These are phyloP conservation scores for Pleuronectes platessa DNA, from an alignment of 2,113 vertebrate species.

Conservation along the genomic window DNA sequence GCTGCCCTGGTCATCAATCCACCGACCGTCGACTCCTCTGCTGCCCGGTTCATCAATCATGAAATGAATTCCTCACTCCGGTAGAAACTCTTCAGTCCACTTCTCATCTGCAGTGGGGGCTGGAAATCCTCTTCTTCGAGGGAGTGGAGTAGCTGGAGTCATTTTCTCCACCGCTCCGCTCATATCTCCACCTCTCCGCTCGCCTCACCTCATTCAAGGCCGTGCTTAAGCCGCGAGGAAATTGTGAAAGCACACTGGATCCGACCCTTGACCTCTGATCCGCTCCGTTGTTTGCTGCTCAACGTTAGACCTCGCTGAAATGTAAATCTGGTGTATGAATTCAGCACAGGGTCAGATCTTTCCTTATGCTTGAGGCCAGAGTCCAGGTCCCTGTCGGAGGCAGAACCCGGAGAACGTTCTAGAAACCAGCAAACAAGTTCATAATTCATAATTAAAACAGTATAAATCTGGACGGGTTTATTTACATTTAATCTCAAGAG, in stretches of 20 bases:
- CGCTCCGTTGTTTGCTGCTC: neutral
- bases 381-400: too few relatives aligned
- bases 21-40: conserved; percentile 28
- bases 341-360: neutral
- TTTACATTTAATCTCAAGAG: too few relatives aligned
- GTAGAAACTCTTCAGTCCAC: conserved; percentile 45
- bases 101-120: neutral
- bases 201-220: neutral
- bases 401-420: too few relatives aligned
- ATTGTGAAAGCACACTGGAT: neutral
- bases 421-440: too few relatives aligned
- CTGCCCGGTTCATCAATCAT: conserved; percentile 53
- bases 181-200: too few relatives aligned
- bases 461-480: too few relatives aligned
- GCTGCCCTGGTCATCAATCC: conserved; percentile 48
- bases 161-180: neutral
- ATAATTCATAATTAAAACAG: too few relatives aligned
- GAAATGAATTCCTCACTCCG: conserved; percentile 62
- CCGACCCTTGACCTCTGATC: conserved; percentile 16
- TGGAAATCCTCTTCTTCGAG: conserved; percentile 15
- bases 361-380: neutral
- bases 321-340: neutral
- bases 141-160: neutral
- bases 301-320: neutral
- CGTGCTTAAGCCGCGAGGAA: conserved; percentile 9